A percentile compares a stretch with the other conserved stretches of the same genome.
These are phyloP conservation scores for Pseudococcus longispinus DNA, from an alignment of 2,888 invertebrate species.

Conservation along the genomic window DNA sequence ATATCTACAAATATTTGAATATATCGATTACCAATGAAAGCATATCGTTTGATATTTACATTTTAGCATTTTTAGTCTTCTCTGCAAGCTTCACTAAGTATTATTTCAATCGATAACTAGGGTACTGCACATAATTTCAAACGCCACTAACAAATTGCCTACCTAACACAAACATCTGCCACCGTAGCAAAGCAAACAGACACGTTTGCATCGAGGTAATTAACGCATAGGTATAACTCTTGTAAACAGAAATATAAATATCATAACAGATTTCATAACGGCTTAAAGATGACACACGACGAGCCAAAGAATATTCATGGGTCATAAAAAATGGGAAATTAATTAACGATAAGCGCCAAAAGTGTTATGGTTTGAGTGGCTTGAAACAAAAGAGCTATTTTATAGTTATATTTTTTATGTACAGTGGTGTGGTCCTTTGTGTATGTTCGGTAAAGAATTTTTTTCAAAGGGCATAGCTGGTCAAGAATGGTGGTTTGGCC, in stretches of 20 bases:
- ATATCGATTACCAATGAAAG: too few relatives aligned
- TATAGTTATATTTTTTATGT: too few relatives aligned
- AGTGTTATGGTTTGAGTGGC: not conserved
- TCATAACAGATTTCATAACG: not conserved
- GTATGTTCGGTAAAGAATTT: too few relatives aligned
- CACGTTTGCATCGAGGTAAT: not conserved
- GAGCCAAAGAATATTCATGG: conserved; percentile 9
- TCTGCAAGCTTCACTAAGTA: not conserved
- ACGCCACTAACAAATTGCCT: not conserved
- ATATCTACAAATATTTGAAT: too few relatives aligned
- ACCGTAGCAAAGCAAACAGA: not conserved
- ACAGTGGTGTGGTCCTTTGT: too few relatives aligned
- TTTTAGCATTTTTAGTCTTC: too few relatives aligned
- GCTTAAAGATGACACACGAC: not conserved
- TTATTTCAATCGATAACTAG: not conserved
- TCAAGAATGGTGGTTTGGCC: too few relatives aligned
- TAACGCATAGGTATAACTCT: not conserved
- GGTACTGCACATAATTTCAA: not conserved
- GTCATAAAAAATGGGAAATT: conserved; percentile 12
- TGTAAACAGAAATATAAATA: not conserved
- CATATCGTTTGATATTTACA: too few relatives aligned
- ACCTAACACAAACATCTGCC: not conserved
- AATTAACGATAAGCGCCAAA: conserved; percentile 4
- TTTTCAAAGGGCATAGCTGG: too few relatives aligned
- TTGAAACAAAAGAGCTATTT: not conserved